These are phyloP conservation scores for Entomyzon cyanotis DNA, from an alignment of 2,113 vertebrate genomes.

Conservation along the genomic window DNA sequence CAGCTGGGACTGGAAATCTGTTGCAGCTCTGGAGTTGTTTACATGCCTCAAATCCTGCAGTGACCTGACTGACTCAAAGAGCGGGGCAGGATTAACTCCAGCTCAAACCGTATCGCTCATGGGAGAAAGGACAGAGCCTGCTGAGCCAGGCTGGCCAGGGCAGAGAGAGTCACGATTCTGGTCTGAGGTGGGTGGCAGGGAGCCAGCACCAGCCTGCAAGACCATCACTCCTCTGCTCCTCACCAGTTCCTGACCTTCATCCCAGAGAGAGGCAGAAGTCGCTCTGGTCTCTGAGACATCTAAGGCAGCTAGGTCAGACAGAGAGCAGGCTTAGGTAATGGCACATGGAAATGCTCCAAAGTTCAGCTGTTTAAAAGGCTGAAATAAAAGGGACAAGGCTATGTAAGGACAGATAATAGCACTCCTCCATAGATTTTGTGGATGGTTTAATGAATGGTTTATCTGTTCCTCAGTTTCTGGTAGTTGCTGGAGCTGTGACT, in stretches of 20 bases:
- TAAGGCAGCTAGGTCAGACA: background rate
- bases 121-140: background rate
- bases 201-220: background rate
- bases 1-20: background rate
- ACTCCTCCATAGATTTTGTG: background rate
- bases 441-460: background rate
- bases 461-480: background rate
- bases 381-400: background rate
- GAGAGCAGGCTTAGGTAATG: background rate
- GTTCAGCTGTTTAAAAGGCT: background rate
- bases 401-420: background rate
- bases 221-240: background rate
- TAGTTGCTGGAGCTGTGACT: background rate
- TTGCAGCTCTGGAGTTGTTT: background rate
- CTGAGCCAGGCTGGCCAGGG: fast-evolving
- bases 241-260: background rate
- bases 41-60: background rate
- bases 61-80: background rate
- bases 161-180: background rate
- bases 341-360: background rate
- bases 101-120: background rate
- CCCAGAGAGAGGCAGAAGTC: background rate
- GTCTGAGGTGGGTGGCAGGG: background rate
- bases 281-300: background rate
- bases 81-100: background rate